Evolutionary conservation across 1,140 invertebrate genomes (phyloP).

Genomic region (Chironomus striatipennis): DNA sequence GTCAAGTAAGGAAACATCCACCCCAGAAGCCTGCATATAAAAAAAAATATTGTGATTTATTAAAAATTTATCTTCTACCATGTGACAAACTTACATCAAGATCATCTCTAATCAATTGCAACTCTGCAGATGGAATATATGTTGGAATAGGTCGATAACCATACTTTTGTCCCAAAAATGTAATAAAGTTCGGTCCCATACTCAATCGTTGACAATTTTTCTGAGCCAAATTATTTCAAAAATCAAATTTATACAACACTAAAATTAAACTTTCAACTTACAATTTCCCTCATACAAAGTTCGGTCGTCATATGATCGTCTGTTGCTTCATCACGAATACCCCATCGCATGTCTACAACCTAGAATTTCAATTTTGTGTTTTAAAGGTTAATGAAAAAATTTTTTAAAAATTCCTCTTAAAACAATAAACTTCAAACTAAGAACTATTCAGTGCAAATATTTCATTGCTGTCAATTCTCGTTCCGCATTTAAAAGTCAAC

Average conservation of each 20-base stretch:
- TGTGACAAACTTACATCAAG: constrained; percentile 44
- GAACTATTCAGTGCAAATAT: neutral
- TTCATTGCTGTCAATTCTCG: neutral
- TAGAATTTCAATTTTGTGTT: constrained; percentile 37
- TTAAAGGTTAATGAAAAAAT: neutral
- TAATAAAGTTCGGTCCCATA: constrained; percentile 98
- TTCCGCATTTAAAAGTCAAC: neutral
- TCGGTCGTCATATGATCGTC: constrained; percentile 99
- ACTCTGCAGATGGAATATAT: constrained; percentile 84
- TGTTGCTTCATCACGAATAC: constrained; percentile 88
- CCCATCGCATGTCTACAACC: constrained; percentile 99
- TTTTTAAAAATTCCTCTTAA: constrained; percentile 17
- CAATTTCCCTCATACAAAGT: constrained; percentile 95
- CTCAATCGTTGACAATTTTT: constrained; percentile 92
- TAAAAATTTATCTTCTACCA: neutral
- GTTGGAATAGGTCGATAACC: constrained; percentile 96
- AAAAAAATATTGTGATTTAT: neutral
- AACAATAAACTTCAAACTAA: neutral
- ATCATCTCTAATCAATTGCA: constrained; percentile 79
- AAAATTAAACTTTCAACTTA: neutral
- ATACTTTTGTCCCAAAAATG: constrained; percentile 96
- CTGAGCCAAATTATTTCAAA: no score
- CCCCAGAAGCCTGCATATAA: constrained; percentile 48
- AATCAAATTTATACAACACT: neutral
- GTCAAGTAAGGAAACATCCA: constrained; percentile 77